phyloP scores from a whole-genome alignment of 1,140 invertebrate genomes.

The Hypsibius dujardini region DNA sequence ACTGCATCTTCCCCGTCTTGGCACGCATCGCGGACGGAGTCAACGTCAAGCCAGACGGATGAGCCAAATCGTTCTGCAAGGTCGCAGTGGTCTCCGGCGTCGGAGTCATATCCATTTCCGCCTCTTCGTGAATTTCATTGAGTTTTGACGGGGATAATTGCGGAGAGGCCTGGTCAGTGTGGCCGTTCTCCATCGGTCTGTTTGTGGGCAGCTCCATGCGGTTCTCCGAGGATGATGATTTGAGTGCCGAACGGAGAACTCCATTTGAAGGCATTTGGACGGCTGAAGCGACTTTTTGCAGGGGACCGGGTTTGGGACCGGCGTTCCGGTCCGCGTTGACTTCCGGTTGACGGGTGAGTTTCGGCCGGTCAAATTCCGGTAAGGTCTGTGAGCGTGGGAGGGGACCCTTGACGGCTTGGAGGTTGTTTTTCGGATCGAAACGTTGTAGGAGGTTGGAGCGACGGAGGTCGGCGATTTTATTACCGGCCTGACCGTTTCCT shows the following conservation, averaged over 20 bases:
- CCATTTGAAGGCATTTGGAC: neutral
- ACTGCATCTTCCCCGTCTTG: slow-evolving; percentile 16
- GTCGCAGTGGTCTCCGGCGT: neutral
- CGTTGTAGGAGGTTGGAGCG: neutral
- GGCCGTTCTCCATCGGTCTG: neutral
- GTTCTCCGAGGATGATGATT: neutral
- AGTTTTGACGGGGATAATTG: neutral
- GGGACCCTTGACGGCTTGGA: neutral
- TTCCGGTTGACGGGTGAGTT: neutral
- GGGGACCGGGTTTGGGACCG: neutral
- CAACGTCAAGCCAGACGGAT: neutral
- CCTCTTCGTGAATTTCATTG: slow-evolving; percentile 10
- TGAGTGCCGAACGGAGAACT: neutral
- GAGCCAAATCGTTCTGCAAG: neutral
- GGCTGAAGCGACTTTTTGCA: slow-evolving; percentile 1
- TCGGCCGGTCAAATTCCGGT: slow-evolving; percentile 9
- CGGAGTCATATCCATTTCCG: neutral
- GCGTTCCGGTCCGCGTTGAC: neutral
- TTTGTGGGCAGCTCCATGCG: neutral
- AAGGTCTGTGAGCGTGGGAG: slow-evolving; percentile 13
- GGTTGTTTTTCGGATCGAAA: slow-evolving; percentile 7
- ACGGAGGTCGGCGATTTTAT: neutral
- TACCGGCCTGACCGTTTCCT: neutral
- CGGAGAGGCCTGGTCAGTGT: neutral
- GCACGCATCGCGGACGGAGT: slow-evolving; percentile 5